These are phyloP conservation scores for Neolamprologus kungweensis DNA, from an alignment of 2,113 vertebrate genomes.

Conservation along the genomic window DNA sequence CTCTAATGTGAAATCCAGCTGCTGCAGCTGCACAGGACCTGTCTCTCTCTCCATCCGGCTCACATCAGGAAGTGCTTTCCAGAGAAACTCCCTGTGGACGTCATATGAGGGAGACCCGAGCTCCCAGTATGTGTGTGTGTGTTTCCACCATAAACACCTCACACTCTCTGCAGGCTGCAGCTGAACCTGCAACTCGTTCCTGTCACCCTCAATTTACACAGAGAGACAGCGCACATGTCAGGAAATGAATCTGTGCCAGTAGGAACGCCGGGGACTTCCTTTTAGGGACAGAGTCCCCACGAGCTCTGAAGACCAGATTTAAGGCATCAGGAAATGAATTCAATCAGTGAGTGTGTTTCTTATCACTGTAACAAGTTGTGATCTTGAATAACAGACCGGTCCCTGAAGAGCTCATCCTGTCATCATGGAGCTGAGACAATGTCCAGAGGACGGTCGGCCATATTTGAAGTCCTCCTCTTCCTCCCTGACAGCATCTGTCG, in stretches of 20 bases:
- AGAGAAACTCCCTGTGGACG: conserved; percentile 14
- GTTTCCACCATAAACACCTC: neutral
- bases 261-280: neutral
- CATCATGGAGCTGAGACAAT: neutral
- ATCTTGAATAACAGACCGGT: neutral
- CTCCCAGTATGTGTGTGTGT: neutral
- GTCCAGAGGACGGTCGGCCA: neutral
- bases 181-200: neutral
- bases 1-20: conserved; percentile 64
- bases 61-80: conserved; percentile 47
- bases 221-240: neutral
- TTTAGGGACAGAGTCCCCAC: neutral
- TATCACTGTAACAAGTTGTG: neutral
- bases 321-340: neutral
- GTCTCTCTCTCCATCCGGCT: neutral
- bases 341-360: neutral
- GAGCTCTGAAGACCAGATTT: neutral
- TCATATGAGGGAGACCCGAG: conserved; percentile 51
- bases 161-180: neutral
- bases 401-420: neutral
- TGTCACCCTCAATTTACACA: neutral
- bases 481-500: neutral
- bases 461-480: neutral
- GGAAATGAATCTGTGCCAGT: neutral
- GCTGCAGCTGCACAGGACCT: conserved; percentile 58